Evolutionary conservation across 2,888 invertebrate genomes (phyloP).

Genomic region (Drosophila stalkeri): DNA sequence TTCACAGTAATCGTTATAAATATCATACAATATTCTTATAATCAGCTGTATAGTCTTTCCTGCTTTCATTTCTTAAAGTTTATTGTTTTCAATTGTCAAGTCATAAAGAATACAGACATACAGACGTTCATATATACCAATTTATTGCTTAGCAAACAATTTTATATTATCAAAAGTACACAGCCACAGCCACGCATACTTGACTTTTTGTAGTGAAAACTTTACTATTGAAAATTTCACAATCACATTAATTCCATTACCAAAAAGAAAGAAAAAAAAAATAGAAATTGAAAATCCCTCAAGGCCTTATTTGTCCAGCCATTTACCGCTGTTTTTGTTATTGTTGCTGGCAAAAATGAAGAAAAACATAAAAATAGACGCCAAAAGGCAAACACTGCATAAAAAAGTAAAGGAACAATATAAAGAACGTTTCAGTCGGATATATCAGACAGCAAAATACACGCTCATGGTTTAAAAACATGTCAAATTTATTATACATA

Average conservation of each 20-base stretch:
- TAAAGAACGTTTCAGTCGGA: background rate
- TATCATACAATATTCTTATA: background rate
- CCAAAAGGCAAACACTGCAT: constrained; percentile 61
- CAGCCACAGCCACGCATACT: background rate
- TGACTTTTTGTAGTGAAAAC: constrained; percentile 26
- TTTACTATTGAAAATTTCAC: constrained; percentile 65
- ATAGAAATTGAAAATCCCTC: constrained; percentile 46
- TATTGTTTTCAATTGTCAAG: background rate
- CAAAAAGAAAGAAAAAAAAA: constrained; percentile 43
- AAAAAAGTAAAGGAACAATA: constrained; percentile 25
- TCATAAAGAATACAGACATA: background rate
- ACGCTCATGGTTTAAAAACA: background rate
- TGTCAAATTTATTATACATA: background rate
- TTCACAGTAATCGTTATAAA: background rate
- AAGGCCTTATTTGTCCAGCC: constrained; percentile 56
- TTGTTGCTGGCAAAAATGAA: constrained; percentile 41
- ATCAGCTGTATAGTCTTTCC: background rate
- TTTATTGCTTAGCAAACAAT: constrained; percentile 62
- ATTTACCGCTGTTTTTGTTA: constrained; percentile 30
- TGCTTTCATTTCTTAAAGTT: background rate
- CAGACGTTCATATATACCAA: background rate
- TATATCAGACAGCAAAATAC: background rate
- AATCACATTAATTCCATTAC: constrained; percentile 70
- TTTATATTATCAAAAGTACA: constrained; percentile 39
- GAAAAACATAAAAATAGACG: constrained; percentile 46